phyloP scores from a whole-genome alignment of 2,113 vertebrate species.

The Cyprinodon brontotheroides region DNA sequence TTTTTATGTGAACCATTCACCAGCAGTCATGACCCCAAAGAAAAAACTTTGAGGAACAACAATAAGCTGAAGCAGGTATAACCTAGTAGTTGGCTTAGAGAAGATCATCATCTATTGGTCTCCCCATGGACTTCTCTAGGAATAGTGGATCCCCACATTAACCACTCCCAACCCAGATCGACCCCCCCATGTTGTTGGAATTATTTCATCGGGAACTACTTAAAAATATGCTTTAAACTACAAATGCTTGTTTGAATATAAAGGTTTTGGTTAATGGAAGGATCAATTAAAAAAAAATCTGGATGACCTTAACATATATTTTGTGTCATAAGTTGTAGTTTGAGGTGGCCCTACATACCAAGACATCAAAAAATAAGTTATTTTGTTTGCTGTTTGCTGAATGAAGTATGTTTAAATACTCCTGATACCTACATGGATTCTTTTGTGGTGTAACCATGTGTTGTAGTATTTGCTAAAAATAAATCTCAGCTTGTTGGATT shows the following conservation, averaged over 20 bases:
- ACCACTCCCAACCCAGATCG: too few species aligned
- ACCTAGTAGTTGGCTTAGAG: too few species aligned
- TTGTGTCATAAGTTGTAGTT: neutral
- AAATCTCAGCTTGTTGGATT: constrained; percentile 35
- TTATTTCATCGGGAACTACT: neutral
- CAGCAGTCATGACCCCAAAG: too few species aligned
- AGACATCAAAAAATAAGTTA: neutral
- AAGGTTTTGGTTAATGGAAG: neutral
- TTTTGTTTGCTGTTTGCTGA: constrained; percentile 11
- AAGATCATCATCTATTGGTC: too few species aligned
- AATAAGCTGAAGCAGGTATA: too few species aligned
- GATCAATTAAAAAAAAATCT: neutral
- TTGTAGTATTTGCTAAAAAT: constrained; percentile 49
- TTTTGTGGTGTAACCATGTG: constrained; percentile 40
- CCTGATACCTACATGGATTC: constrained; percentile 37
- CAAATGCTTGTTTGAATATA: neutral
- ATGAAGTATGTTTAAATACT: constrained; percentile 25
- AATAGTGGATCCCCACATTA: too few species aligned
- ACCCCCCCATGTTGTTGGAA: too few species aligned
- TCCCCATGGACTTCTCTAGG: too few species aligned
- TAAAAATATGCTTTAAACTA: neutral
- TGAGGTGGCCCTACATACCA: neutral
- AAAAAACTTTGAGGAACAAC: too few species aligned
- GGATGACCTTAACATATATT: neutral
- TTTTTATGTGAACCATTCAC: too few species aligned